These are phyloP conservation scores for Sinocyclocheilus maitianheensis DNA, from an alignment of 2,113 vertebrate species.

Conservation along the genomic window DNA sequence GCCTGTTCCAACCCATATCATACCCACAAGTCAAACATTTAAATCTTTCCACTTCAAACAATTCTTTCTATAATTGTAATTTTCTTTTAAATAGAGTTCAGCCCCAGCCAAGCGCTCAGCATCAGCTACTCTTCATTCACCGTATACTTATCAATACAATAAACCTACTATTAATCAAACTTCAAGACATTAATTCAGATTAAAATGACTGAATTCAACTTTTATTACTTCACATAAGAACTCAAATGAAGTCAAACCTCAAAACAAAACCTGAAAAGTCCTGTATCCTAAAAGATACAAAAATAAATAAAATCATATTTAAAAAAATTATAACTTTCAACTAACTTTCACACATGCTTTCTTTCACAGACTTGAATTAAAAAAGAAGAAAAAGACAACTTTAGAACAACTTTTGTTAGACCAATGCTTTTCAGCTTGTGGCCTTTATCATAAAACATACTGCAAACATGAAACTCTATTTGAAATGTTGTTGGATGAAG, in stretches of 20 bases:
- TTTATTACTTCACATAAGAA: neutral
- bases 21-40: neutral
- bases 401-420: neutral
- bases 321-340: too few relatives aligned
- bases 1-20: neutral
- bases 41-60: constrained; percentile 15
- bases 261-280: neutral
- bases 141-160: neutral
- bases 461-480: too few relatives aligned
- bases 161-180: constrained; percentile 1
- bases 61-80: neutral
- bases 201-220: constrained; percentile 32
- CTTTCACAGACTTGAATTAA: neutral
- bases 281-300: neutral
- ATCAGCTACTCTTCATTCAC: neutral
- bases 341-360: too few relatives aligned
- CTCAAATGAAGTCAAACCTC: neutral
- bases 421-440: too few relatives aligned
- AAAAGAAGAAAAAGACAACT: neutral
- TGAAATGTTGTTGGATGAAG: too few relatives aligned
- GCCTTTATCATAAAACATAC: neutral
- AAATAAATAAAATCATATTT: neutral
- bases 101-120: neutral
- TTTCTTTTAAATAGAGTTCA: neutral
- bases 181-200: neutral